A percentile compares a stretch with the other conserved stretches of the same genome.
These are phyloP conservation scores for Rhabdornis inornatus DNA, from an alignment of 2,113 vertebrate species.

Conservation along the genomic window DNA sequence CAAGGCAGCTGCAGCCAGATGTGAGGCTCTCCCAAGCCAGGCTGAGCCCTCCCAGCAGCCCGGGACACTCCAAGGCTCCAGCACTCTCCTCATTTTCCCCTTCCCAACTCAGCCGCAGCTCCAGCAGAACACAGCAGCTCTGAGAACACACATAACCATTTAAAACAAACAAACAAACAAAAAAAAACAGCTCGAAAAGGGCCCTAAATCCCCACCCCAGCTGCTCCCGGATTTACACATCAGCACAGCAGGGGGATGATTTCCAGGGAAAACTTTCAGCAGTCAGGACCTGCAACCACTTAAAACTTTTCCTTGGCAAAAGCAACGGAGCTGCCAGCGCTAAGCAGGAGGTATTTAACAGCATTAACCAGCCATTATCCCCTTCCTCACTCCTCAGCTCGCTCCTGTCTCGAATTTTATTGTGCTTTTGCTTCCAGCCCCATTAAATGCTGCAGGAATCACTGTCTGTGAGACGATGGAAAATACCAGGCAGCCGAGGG, in stretches of 20 bases:
- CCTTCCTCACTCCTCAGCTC: neutral
- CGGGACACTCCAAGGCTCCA: rapidly evolving
- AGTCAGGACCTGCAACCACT: neutral
- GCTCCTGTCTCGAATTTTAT: neutral
- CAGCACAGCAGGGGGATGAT: neutral
- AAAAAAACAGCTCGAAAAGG: rapidly evolving
- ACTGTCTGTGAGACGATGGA: neutral
- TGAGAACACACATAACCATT: rapidly evolving
- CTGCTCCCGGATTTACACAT: neutral
- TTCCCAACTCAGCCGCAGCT: too few relatives aligned
- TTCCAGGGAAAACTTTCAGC: neutral
- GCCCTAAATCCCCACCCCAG: neutral
- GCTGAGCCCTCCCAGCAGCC: neutral
- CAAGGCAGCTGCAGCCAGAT: neutral
- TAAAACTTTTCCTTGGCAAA: neutral
- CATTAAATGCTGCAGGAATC: constrained; percentile 20
- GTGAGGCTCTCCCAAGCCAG: rapidly evolving
- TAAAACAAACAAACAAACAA: neutral
- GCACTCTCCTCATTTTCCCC: neutral
- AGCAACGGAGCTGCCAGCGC: neutral
- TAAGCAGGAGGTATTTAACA: neutral
- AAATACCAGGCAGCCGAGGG: neutral
- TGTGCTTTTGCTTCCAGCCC: constrained; percentile 20
- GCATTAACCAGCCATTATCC: neutral
- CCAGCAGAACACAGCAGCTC: neutral